phyloP scores from a whole-genome alignment of 2,888 invertebrate species.

The Lamproptera curius region DNA sequence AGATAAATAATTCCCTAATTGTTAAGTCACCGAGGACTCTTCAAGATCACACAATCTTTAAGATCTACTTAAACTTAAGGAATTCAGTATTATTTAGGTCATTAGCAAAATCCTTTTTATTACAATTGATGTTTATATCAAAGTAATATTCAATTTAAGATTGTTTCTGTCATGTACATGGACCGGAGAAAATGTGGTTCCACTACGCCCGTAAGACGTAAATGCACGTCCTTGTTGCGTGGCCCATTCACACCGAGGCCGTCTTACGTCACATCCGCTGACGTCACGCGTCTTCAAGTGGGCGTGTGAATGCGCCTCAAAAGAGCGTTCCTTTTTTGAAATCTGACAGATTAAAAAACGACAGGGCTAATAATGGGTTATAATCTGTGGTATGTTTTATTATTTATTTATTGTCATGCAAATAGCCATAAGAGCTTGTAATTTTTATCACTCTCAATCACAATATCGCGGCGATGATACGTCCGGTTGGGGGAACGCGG shows the following conservation, averaged over 20 bases:
- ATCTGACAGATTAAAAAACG: conserved; percentile 52
- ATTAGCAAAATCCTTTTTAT: no score
- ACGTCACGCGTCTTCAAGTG: conserved; percentile 66
- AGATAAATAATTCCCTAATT: no score
- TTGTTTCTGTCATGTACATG: no score
- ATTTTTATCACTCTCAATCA: not conserved
- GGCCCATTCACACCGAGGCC: conserved; percentile 57
- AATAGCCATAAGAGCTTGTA: not conserved
- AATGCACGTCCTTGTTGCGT: conserved; percentile 49
- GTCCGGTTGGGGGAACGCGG: conserved; percentile 23
- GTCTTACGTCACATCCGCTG: conserved; percentile 67
- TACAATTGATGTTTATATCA: no score
- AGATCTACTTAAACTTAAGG: no score
- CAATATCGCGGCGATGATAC: conserved; percentile 1
- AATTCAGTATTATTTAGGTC: no score
- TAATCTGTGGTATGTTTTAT: conserved; percentile 17
- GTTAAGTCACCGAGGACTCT: no score
- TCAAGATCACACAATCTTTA: no score
- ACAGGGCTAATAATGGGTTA: conserved; percentile 58
- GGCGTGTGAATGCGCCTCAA: conserved; percentile 60
- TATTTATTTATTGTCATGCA: not conserved
- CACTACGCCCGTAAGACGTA: conserved; percentile 20
- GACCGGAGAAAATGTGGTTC: not conserved
- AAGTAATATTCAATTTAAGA: no score
- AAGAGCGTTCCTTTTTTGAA: conserved; percentile 33